Evolutionary conservation across 2,888 invertebrate genomes (phyloP).

Genomic region (Ctena decussata): DNA sequence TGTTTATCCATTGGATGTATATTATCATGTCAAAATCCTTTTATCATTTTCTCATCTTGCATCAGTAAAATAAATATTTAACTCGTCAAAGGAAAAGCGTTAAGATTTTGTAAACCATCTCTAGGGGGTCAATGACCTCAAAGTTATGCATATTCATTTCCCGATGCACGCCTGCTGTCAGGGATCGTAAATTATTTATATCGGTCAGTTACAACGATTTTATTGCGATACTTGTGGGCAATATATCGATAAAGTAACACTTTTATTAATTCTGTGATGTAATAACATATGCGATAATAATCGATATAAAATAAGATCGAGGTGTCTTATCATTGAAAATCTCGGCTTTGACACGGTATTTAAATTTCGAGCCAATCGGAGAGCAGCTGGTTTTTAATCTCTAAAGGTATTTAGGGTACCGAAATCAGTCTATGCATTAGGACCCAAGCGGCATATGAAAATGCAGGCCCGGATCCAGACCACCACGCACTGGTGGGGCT

Average conservation of each 20-base stretch:
- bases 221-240: not conserved
- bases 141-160: not conserved
- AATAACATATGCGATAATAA: not conserved
- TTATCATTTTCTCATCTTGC: not conserved
- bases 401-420: too few species aligned
- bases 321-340: not conserved
- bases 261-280: not conserved
- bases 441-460: too few species aligned
- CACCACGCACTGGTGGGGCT: too few species aligned
- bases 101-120: not conserved
- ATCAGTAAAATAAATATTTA: constrained; percentile 1
- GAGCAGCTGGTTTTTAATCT: not conserved
- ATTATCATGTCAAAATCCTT: constrained; percentile 12
- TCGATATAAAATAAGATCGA: not conserved
- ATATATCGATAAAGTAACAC: constrained; percentile 7
- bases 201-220: not conserved
- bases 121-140: not conserved
- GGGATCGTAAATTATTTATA: not conserved
- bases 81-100: not conserved
- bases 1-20: too few species aligned
- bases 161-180: not conserved
- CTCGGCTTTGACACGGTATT: not conserved
- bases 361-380: not conserved
- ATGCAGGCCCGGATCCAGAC: too few species aligned
- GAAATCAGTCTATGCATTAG: too few species aligned